These are phyloP conservation scores for Phalera bucephala DNA, from an alignment of 2,888 invertebrate species.

Conservation along the genomic window DNA sequence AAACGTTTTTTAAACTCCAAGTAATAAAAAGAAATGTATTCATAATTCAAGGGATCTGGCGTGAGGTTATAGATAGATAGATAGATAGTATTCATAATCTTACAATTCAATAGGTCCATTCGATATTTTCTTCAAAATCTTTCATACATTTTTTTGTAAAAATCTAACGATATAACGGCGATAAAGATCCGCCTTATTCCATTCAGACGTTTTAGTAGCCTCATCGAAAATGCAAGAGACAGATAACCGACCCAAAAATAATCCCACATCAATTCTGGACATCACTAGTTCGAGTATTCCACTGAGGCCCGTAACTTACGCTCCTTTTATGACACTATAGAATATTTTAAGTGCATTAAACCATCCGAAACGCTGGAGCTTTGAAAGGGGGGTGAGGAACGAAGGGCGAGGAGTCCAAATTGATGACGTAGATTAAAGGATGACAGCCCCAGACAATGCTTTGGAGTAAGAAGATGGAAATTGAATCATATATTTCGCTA, in stretches of 20 bases:
- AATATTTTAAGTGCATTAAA: slow-evolving; percentile 74
- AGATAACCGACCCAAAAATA: slow-evolving; percentile 17
- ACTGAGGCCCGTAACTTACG: slow-evolving; percentile 57
- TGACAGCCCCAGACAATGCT: slow-evolving; percentile 21
- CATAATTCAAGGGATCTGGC: too few species aligned
- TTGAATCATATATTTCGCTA: slow-evolving; percentile 22
- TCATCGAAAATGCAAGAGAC: background rate
- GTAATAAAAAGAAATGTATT: too few species aligned
- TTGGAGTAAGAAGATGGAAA: slow-evolving; percentile 17
- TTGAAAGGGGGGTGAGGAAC: slow-evolving; percentile 13
- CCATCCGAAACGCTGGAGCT: slow-evolving; percentile 33
- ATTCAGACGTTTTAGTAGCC: background rate
- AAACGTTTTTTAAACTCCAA: too few species aligned
- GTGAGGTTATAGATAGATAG: too few species aligned
- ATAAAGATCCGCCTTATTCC: background rate
- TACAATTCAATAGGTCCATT: too few species aligned
- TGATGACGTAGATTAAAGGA: slow-evolving; percentile 46
- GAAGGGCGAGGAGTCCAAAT: slow-evolving; percentile 24
- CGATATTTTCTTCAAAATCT: too few species aligned
- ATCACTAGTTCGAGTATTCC: slow-evolving; percentile 40
- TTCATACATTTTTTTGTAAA: too few species aligned
- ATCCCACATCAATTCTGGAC: slow-evolving; percentile 17
- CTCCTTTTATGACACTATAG: slow-evolving; percentile 70
- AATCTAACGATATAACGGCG: too few species aligned
- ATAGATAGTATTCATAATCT: too few species aligned